Evolutionary conservation across 2,888 invertebrate genomes (phyloP), one percentile per base, ranked within the genome.

Genomic region (Melanargia galathea): DNA sequence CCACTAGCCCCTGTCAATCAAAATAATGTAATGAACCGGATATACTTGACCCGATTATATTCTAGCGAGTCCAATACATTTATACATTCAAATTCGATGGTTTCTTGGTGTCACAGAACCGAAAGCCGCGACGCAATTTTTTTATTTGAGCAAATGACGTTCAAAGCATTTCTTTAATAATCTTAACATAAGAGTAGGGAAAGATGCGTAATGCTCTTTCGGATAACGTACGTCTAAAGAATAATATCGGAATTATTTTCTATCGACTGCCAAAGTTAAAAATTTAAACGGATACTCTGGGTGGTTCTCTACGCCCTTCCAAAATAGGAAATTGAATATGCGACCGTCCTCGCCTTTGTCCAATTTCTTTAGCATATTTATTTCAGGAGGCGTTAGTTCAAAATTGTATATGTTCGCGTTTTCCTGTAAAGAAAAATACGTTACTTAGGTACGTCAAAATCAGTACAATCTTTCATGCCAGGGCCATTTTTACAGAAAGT

Each of bases 351-450:
- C 92, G 2, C 93, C 94, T 76, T 87, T 92, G 74, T 95, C 95
- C 62, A 95, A 80, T n/a, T 74, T 81, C 71, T 92, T 87, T 56
- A 95, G 73, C 22, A 76, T 74, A 60, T 91, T 78, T 71, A 94
- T 81, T 66, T 95, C 95, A 2, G 92, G 87, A 13, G 86, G 75
- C 0, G 84, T 77, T 62, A 95, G 74, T 70, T 92, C 92, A 77
- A 95, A 95, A 79, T 94, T 92, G 71, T 94, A 94, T 65, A 96
- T 86, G 59, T 94, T 84, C 61, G 95, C 92, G 75, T 97, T 97
- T 75, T 94, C 92, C 84, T 91, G 69, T 40, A 82, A 79, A 67
- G 38, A 61, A 46, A 38, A 56, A 62, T 46, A 61, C 60, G 63
- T 51, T 45, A 40, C n/a, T n/a, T 40, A 7, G n/a, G 33, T 38